Evolutionary conservation across 1,140 invertebrate genomes (phyloP).

Genomic region (Hypothenemus hampei): DNA sequence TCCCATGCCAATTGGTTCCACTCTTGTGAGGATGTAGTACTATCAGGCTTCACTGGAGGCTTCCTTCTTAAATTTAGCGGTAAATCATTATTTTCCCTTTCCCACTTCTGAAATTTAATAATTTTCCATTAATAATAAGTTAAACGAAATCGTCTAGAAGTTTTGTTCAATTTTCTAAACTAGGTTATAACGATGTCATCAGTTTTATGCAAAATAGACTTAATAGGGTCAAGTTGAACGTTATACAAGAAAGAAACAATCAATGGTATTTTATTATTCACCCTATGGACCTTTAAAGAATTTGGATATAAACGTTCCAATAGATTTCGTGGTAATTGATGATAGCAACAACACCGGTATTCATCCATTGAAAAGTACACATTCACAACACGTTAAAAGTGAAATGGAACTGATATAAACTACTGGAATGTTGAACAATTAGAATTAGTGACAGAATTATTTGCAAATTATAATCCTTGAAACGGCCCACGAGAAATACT

Average conservation of each 20-base stretch:
- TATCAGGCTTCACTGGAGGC: constrained; percentile 54
- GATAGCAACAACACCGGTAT: constrained; percentile 9
- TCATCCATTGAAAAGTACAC: constrained; percentile 1
- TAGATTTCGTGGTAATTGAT: constrained; percentile 7
- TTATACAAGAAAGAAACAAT: neutral
- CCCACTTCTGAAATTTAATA: constrained; percentile 56
- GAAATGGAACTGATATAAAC: constrained; percentile 4
- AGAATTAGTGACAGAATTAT: constrained; percentile 8
- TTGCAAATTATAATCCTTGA: constrained; percentile 16
- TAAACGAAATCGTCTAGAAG: neutral
- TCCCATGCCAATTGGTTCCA: constrained; percentile 57
- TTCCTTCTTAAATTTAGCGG: constrained; percentile 54
- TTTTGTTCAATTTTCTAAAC: neutral
- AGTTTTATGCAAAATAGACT: too few species aligned
- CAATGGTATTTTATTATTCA: neutral
- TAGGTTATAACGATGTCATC: too few species aligned
- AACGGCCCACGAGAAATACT: constrained; percentile 13
- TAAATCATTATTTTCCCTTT: constrained; percentile 60
- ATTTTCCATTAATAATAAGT: constrained; percentile 1
- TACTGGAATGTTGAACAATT: constrained; percentile 12
- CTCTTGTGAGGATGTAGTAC: constrained; percentile 46
- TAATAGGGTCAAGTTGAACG: neutral
- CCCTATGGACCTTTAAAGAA: constrained; percentile 6
- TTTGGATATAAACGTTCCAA: constrained; percentile 11
- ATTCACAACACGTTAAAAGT: neutral